These are phyloP conservation scores for Anguilla obscura DNA, from an alignment of 2,797 vertebrate species.

Conservation along the genomic window DNA sequence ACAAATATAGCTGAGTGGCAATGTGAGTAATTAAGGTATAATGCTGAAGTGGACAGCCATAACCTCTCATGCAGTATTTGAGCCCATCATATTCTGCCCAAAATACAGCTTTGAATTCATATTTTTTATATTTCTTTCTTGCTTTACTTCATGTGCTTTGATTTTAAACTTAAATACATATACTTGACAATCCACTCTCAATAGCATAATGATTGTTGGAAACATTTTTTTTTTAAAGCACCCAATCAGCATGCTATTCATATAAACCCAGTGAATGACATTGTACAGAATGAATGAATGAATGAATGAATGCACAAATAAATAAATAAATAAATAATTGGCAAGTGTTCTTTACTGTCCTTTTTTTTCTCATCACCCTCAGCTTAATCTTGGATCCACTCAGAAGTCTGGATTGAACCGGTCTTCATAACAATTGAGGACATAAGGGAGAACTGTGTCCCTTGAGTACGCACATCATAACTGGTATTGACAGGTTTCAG, in stretches of 20 bases:
- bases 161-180: neutral
- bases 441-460: neutral
- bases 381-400: neutral
- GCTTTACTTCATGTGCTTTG: neutral
- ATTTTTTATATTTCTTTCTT: neutral
- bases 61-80: neutral
- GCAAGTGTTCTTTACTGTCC: neutral
- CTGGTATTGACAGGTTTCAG: constrained; percentile 7
- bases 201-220: too few relatives aligned
- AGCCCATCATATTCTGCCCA: neutral
- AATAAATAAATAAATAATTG: neutral
- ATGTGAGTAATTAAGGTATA: neutral
- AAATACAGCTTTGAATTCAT: neutral
- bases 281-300: neutral
- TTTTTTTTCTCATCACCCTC: neutral
- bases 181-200: too few relatives aligned
- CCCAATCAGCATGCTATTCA: neutral
- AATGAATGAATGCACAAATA: neutral
- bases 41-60: neutral
- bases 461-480: neutral
- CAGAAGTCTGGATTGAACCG: neutral
- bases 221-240: too few relatives aligned
- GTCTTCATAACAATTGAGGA: neutral
- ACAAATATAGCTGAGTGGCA: neutral
- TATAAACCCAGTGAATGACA: neutral